Conservation (phyloP, 2,888 invertebrate species). For the Hyalella azteca region DNA sequence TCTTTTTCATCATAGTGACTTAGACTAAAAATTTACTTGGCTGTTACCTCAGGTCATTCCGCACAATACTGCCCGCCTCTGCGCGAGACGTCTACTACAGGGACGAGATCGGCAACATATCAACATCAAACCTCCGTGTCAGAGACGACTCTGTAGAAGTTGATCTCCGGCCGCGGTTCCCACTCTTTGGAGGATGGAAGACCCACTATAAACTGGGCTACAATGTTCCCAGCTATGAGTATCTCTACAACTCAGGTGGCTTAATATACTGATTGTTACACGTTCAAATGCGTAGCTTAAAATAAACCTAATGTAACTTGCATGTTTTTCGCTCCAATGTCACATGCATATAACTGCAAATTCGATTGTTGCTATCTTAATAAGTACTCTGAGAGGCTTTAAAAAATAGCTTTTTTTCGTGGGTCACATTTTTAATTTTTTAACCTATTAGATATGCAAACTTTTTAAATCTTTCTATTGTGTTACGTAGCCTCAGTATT, state of each 20-base stretch:
- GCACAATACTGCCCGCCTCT: slow-evolving; percentile 74
- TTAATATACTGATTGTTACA: background rate
- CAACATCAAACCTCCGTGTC: slow-evolving; percentile 89
- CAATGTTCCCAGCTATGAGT: slow-evolving; percentile 96
- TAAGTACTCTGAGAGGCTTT: too few species aligned
- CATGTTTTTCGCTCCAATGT: too few species aligned
- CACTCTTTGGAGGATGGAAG: slow-evolving; percentile 98
- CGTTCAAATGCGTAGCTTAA: background rate
- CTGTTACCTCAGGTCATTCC: slow-evolving; percentile 58
- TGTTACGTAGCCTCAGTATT: too few species aligned
- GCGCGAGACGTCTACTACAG: slow-evolving; percentile 96
- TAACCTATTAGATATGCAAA: too few species aligned
- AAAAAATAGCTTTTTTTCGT: too few species aligned
- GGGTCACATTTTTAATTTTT: too few species aligned
- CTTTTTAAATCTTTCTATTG: too few species aligned
- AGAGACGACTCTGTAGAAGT: slow-evolving; percentile 92
- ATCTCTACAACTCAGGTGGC: slow-evolving; percentile 78
- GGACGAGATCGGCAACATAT: slow-evolving; percentile 98
- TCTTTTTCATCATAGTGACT: too few species aligned
- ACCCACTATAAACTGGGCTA: slow-evolving; percentile 96
- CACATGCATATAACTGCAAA: too few species aligned
- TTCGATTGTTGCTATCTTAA: too few species aligned
- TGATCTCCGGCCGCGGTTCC: slow-evolving; percentile 94
- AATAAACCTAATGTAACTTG: too few species aligned
- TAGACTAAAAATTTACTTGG: too few species aligned